Percentiles rank a stretch among this genome's conserved stretches.
Evolutionary conservation across 2,113 vertebrate species (phyloP).

Genomic region (Hepsetus odoe): DNA sequence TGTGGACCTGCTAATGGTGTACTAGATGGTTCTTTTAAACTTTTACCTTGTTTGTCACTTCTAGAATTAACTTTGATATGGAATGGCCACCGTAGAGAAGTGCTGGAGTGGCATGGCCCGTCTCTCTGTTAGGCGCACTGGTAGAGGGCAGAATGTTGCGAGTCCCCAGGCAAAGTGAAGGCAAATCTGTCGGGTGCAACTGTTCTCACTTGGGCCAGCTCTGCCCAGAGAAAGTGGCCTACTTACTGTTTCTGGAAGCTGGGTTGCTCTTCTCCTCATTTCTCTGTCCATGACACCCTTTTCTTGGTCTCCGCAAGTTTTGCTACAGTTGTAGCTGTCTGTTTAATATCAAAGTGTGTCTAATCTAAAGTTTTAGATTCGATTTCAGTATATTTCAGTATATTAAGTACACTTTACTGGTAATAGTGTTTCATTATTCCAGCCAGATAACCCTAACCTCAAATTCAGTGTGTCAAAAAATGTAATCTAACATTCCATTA

Average conservation of each 20-base stretch:
- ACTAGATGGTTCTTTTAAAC: not conserved
- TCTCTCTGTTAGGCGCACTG: slow-evolving; percentile 60
- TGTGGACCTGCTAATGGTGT: not conserved
- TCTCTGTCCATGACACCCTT: slow-evolving; percentile 43
- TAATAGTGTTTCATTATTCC: too few relatives aligned
- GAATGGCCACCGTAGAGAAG: slow-evolving; percentile 15
- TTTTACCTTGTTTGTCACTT: not conserved
- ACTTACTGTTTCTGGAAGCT: slow-evolving; percentile 72
- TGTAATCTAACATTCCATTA: too few relatives aligned
- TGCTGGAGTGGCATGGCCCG: slow-evolving; percentile 61
- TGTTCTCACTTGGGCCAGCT: slow-evolving; percentile 77
- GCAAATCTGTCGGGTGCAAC: slow-evolving; percentile 82
- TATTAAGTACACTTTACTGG: too few relatives aligned
- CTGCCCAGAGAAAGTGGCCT: slow-evolving; percentile 80
- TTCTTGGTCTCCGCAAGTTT: slow-evolving; percentile 34
- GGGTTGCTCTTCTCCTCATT: slow-evolving; percentile 39
- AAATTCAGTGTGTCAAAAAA: too few relatives aligned
- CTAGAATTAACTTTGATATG: slow-evolving; percentile 37
- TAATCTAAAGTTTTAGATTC: too few relatives aligned
- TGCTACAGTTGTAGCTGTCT: not conserved
- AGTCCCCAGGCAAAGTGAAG: slow-evolving; percentile 78
- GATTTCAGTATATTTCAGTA: too few relatives aligned
- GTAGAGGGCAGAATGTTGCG: slow-evolving; percentile 68
- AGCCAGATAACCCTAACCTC: too few relatives aligned
- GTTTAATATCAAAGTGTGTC: not conserved